Percentiles rank a stretch among this genome's conserved stretches.
Conservation (phyloP, 2,797 vertebrate species). For the Avahi laniger region DNA sequence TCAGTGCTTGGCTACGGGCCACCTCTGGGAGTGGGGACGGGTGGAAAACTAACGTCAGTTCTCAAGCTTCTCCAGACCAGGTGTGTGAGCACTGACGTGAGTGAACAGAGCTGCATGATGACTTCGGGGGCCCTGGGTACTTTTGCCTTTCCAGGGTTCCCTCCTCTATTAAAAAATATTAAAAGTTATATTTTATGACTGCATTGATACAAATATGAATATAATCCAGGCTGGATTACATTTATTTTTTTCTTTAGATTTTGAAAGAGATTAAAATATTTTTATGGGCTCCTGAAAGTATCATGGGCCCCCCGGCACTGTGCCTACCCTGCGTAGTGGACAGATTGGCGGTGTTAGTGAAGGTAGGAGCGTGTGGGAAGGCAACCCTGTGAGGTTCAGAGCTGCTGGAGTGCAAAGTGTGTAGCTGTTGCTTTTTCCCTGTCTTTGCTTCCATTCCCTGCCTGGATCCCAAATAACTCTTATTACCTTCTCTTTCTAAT, state of each 20-base stretch:
- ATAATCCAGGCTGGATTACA: neutral
- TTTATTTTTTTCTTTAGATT: neutral
- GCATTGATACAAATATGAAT: neutral
- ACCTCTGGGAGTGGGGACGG: rapidly evolving
- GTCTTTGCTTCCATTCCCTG: neutral
- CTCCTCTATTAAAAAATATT: neutral
- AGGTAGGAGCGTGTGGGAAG: neutral
- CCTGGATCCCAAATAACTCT: neutral
- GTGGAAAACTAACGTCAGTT: neutral
- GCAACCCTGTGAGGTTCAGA: neutral
- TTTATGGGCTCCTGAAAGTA: neutral
- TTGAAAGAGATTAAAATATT: neutral
- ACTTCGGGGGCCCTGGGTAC: neutral
- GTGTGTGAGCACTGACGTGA: neutral
- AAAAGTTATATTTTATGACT: neutral
- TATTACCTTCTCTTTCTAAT: neutral
- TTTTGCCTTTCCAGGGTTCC: neutral
- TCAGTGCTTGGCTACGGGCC: neutral
- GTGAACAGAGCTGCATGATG: neutral
- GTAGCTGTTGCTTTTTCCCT: neutral
- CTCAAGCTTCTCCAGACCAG: no score
- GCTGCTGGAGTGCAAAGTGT: neutral
- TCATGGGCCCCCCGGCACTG: neutral
- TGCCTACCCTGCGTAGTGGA: neutral
- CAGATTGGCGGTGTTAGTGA: neutral